Conservation (phyloP, 2,888 invertebrate species). For the Eristalis arbustorum region DNA sequence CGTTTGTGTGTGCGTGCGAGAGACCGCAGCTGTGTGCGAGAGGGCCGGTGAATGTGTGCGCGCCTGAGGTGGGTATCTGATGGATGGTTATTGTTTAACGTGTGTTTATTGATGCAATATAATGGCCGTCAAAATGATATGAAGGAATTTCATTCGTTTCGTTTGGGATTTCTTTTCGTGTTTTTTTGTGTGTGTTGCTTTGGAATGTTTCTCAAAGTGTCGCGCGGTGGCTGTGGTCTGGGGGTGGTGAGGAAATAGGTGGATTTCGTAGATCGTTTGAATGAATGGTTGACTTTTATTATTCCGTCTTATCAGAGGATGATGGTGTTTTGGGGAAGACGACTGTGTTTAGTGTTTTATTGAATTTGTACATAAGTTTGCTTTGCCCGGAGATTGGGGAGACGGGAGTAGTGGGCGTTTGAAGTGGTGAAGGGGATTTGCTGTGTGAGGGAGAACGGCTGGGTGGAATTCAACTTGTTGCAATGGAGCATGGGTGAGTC, state of each 20-base stretch:
- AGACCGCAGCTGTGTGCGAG: background rate
- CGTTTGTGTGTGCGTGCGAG: background rate
- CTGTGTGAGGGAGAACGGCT: too few relatives aligned
- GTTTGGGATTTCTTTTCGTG: background rate
- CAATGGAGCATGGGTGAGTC: too few relatives aligned
- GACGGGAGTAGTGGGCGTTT: background rate
- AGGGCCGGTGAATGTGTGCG: background rate
- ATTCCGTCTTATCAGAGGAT: background rate
- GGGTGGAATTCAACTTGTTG: too few relatives aligned
- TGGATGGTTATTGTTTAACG: constrained; percentile 26
- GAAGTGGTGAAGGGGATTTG: background rate
- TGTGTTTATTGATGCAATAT: constrained; percentile 51
- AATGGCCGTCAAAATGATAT: constrained; percentile 43
- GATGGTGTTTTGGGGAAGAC: background rate
- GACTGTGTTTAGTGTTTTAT: background rate
- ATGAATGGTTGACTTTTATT: constrained; percentile 28
- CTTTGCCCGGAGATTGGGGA: background rate
- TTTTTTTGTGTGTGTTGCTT: too few relatives aligned
- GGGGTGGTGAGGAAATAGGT: background rate
- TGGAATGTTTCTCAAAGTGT: background rate
- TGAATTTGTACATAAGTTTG: background rate
- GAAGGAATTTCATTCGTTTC: constrained; percentile 2
- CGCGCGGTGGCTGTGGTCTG: background rate
- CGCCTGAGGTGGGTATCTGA: constrained; percentile 6
- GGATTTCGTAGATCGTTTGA: constrained; percentile 5